These are phyloP conservation scores for Dasyornis broadbenti DNA, from an alignment of 2,113 vertebrate species.

Conservation along the genomic window DNA sequence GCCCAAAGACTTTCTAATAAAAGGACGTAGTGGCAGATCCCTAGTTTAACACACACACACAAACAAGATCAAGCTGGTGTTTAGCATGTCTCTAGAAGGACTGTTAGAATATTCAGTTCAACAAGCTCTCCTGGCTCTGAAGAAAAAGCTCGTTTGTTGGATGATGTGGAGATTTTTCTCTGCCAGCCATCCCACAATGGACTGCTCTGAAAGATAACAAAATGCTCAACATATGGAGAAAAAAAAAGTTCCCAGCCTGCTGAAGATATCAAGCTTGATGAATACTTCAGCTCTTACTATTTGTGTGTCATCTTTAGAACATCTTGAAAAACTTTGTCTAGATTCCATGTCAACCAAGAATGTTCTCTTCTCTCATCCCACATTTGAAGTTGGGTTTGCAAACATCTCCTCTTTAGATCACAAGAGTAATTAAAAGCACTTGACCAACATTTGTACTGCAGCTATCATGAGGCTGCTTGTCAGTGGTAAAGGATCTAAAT, in stretches of 20 bases:
- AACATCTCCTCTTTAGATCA: background rate
- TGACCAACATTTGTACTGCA: background rate
- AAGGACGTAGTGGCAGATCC: rapidly evolving
- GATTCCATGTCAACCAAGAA: background rate
- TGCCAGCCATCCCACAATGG: background rate
- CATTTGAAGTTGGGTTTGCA: background rate
- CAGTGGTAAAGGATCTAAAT: background rate
- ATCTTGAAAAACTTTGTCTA: background rate
- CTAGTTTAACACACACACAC: background rate
- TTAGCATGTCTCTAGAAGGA: background rate
- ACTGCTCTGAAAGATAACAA: slow-evolving; percentile 10
- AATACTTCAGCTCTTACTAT: background rate
- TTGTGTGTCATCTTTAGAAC: background rate
- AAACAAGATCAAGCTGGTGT: background rate
- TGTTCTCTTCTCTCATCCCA: background rate
- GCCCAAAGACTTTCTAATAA: background rate
- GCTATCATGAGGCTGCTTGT: background rate
- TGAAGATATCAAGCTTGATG: background rate
- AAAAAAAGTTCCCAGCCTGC: background rate
- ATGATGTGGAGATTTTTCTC: background rate
- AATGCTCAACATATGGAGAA: background rate
- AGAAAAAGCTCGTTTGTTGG: background rate
- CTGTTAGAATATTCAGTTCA: background rate
- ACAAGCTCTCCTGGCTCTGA: background rate
- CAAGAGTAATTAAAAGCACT: background rate